Evolutionary conservation across 1,140 invertebrate genomes (phyloP), one percentile per base, ranked within the genome.

Genomic region (Drosophila funebris): DNA sequence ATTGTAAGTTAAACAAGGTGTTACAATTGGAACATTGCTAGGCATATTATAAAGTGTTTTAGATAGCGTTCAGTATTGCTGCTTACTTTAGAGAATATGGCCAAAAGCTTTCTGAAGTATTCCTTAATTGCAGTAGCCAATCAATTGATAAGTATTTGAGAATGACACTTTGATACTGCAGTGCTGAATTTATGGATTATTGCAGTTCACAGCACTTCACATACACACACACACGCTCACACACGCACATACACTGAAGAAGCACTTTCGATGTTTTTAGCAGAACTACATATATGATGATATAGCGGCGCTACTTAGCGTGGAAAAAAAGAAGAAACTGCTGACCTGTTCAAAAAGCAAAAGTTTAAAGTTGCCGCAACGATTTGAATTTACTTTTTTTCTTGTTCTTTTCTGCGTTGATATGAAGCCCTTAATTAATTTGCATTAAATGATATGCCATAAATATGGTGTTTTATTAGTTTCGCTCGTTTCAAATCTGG

Each of bases 161-260:
- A 54, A 37, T 31, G n/a, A 13, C 27, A 33, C 22, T 57, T 24
- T 27, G 9, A 36, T 36, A 62, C 9, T 46, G 37, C 20, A 54
- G 39, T 54, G 50, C 48, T 37, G 29, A 56, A 37, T 33, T 57
- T 56, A 67, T 60, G 22, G 36, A 27, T 24, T 57, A 56, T 33
- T 57, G 62, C 73, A 73, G 52, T 69, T 69, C 70, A 78, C 53
- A 73, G 53, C 41, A 60, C 18, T 22, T 18, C 46, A 37, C 61
- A 61, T 39, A 62, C 14, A 14, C 37, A 46, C 57, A 44, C 36
- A 36, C 5, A 50, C 44, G 39, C 16, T 33, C 33, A 60, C n/a
- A n/a, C n/a, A n/a, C n/a, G n/a, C n/a, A n/a, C 53, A 20, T 62
- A 29, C 33, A 53, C 16, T 54, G 2, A 14, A 5, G 14, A 57